Conservation (phyloP, 2,113 vertebrate species). For the Diadophis punctatus region DNA sequence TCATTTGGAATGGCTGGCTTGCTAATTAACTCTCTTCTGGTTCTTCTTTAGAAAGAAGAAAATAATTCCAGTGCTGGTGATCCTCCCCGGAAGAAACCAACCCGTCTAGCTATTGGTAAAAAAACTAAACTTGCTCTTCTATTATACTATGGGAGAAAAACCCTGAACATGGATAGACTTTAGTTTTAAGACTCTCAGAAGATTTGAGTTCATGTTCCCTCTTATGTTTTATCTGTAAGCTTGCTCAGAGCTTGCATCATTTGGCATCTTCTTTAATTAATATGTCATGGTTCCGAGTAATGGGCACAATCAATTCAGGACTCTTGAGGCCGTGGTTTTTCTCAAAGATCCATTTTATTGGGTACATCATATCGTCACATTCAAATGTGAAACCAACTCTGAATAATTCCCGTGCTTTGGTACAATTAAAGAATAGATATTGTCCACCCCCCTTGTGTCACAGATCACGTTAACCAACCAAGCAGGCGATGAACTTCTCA, state of each 20-base stretch:
- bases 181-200: neutral
- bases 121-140: neutral
- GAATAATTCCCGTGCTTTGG: no score
- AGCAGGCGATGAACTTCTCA: no score
- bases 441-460: no score
- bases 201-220: neutral
- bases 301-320: no score
- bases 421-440: no score
- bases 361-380: no score
- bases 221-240: neutral
- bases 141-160: neutral
- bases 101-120: slow-evolving; percentile 93
- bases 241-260: neutral
- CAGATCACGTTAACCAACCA: no score
- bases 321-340: no score
- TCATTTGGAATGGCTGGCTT: neutral
- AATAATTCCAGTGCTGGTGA: slow-evolving; percentile 83
- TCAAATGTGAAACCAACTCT: no score
- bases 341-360: no score
- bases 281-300: no score
- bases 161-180: no score
- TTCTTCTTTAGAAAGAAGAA: slow-evolving; percentile 77
- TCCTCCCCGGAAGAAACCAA: slow-evolving; percentile 96
- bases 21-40: slow-evolving; percentile 1
- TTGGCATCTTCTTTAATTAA: neutral